Base-by-base conservation (phyloP, 2,888 invertebrate genomes). In the Pristionchus maxplancki region DNA sequence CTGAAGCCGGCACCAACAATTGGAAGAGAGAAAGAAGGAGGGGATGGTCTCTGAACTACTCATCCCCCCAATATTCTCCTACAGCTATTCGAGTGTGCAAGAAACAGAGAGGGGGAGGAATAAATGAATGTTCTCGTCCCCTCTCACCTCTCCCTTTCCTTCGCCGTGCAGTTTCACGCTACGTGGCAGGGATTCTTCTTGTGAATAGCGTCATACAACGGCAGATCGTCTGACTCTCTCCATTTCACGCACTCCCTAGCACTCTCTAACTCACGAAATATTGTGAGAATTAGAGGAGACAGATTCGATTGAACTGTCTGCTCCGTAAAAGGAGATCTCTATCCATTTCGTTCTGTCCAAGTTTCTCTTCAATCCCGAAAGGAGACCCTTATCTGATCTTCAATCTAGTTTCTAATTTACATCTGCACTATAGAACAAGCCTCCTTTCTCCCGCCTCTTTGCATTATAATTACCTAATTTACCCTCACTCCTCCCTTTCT, bases 81-180 rank as follows among this genome's bases (percentile, higher is more conserved):
- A 2, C 24, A n/a, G 58, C 58, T 34, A 37, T 37, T 71, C 34
- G 37, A 71, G 71, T 34, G 37, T 24, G 20, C 31, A 34, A 71
- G 71, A 37, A 71, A 37, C 64, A 31, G 24, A 71, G 37, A 37
- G 17, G 71, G 20, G 71, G 71, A 71, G 71, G 37, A 37, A 71
- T 71, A 71, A 71, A 71, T 71, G 71, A 71, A 71, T 71, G 71
- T 71, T 71, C 71, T 37, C 37, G 37, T 71, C 37, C 37, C 71
- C 37, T 71, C 28, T 28, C 34, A 28, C 34, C 64, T 31, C 64
- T 34, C 15, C 64, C 5, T 13, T 34, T 31, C 64, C 5, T 64
- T 64, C 64, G 8, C 11, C 37, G 34, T 8, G n/a, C 71, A 34
- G 71, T 37, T 71, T 71, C 71, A 37, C 37, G 17, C 71, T 34